Evolutionary conservation across 2,113 vertebrate species (phyloP).

Genomic region (Dipodomys stephensi): DNA sequence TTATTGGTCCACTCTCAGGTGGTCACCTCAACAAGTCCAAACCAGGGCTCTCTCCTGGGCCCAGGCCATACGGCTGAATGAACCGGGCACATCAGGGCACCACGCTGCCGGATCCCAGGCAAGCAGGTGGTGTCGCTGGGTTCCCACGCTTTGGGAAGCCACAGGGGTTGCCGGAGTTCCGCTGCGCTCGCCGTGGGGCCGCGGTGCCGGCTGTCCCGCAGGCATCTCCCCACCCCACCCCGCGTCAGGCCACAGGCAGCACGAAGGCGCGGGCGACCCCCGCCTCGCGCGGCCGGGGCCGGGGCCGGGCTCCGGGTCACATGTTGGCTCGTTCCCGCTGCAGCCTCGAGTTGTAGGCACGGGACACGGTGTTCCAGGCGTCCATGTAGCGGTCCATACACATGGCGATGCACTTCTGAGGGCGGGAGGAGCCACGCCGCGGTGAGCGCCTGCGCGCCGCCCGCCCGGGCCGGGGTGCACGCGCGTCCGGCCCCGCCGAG

Average conservation of each 20-base stretch:
- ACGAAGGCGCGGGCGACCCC: not conserved
- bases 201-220: not conserved
- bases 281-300: not conserved
- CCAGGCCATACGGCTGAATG: not conserved
- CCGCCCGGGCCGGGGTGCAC: not conserved
- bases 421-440: not conserved
- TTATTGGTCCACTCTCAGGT: slow-evolving; percentile 16
- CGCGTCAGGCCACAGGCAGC: not conserved
- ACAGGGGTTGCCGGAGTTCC: not conserved
- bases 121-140: not conserved
- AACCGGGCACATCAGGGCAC: too few relatives aligned
- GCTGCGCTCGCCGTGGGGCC: not conserved
- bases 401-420: slow-evolving; percentile 98
- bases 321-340: slow-evolving; percentile 96
- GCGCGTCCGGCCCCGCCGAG: not conserved
- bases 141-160: not conserved
- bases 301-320: slow-evolving; percentile 83
- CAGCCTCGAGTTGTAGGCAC: slow-evolving; percentile 96
- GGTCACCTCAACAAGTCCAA: not conserved
- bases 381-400: slow-evolving; percentile 99
- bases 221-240: not conserved
- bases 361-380: slow-evolving; percentile 96
- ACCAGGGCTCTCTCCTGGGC: too few relatives aligned
- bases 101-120: not conserved
- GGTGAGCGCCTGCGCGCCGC: fast-evolving